These are phyloP conservation scores for Agrochola litura DNA, from an alignment of 2,888 invertebrate species.

Conservation along the genomic window DNA sequence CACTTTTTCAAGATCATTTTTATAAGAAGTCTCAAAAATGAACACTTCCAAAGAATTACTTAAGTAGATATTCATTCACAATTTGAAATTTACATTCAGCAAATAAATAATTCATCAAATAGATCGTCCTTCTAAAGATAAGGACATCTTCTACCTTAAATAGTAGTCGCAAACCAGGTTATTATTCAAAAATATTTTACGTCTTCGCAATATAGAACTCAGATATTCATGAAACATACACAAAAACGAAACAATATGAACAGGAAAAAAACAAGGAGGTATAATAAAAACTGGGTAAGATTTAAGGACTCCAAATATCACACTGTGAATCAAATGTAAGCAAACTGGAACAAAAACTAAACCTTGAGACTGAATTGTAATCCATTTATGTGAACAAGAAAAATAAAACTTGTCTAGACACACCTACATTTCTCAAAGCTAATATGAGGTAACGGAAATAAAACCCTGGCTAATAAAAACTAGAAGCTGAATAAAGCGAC, in stretches of 20 bases:
- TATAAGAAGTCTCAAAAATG: slow-evolving; percentile 50
- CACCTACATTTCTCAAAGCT: slow-evolving; percentile 65
- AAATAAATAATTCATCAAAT: slow-evolving; percentile 74
- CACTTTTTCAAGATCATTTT: slow-evolving; percentile 33
- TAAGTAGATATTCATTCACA: slow-evolving; percentile 60
- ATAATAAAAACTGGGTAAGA: slow-evolving; percentile 42
- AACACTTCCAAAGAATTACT: slow-evolving; percentile 58
- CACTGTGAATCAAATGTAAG: slow-evolving; percentile 42
- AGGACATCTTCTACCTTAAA: slow-evolving; percentile 36
- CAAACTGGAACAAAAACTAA: slow-evolving; percentile 29
- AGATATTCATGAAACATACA: slow-evolving; percentile 45
- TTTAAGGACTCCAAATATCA: slow-evolving; percentile 47
- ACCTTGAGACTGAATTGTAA: slow-evolving; percentile 59
- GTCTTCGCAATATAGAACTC: slow-evolving; percentile 21
- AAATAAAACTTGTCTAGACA: slow-evolving; percentile 71
- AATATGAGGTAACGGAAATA: slow-evolving; percentile 75
- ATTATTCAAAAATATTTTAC: slow-evolving; percentile 22
- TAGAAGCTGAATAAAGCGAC: slow-evolving; percentile 82
- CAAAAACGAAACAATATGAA: slow-evolving; percentile 42
- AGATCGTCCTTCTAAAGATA: slow-evolving; percentile 53
- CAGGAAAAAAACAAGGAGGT: slow-evolving; percentile 10
- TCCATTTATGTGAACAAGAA: slow-evolving; percentile 59
- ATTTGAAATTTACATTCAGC: slow-evolving; percentile 70
- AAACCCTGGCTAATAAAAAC: slow-evolving; percentile 85
- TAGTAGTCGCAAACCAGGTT: slow-evolving; percentile 31